phyloP scores from a whole-genome alignment of 2,888 invertebrate species.

The Hipparchia sbordonii region DNA sequence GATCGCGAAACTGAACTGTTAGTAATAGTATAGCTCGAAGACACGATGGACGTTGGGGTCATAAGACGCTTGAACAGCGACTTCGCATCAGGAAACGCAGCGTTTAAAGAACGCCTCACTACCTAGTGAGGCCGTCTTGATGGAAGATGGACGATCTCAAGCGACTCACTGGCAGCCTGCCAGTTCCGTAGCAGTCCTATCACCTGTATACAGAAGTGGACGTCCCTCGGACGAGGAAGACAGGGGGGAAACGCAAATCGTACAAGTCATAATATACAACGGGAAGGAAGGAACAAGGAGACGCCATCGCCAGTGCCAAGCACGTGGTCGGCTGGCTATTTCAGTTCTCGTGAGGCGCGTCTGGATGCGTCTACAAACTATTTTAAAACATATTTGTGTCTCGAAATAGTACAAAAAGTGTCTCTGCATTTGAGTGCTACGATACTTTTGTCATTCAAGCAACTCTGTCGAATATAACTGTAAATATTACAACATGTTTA shows the following conservation, averaged over 20 bases:
- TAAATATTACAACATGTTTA: neutral
- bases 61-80: too few species aligned
- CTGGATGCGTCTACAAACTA: conserved; percentile 44
- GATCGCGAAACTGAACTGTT: too few species aligned
- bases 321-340: conserved; percentile 43
- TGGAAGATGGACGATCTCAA: too few species aligned
- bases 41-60: too few species aligned
- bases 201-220: too few species aligned
- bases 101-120: too few species aligned
- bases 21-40: too few species aligned
- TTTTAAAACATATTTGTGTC: conserved; percentile 40
- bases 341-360: conserved; percentile 39
- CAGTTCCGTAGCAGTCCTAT: too few species aligned
- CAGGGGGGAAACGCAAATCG: neutral
- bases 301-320: conserved; percentile 42
- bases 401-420: conserved; percentile 36
- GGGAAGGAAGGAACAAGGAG: conserved; percentile 30
- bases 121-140: too few species aligned
- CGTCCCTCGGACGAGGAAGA: too few species aligned
- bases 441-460: conserved; percentile 19
- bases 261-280: conserved; percentile 4
- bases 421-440: conserved; percentile 23
- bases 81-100: too few species aligned
- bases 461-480: conserved; percentile 7
- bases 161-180: too few species aligned